Conservation (phyloP, 1,140 invertebrate genomes). For the Agraylea sexmaculata region DNA sequence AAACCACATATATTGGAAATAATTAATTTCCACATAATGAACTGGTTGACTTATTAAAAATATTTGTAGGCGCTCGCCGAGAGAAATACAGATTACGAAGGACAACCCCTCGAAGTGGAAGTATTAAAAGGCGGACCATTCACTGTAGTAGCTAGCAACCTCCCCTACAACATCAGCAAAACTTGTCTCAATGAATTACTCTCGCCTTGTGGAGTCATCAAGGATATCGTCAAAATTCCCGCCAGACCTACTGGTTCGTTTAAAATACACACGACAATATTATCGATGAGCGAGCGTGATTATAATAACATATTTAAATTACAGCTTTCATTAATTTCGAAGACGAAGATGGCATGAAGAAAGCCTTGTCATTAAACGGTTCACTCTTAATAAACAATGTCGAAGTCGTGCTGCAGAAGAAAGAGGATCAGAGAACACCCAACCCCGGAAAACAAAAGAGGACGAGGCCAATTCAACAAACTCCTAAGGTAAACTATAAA, state of each 20-base stretch:
- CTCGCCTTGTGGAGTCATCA: slow-evolving; percentile 13
- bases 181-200: slow-evolving; percentile 12
- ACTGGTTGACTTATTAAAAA: no score
- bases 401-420: slow-evolving; percentile 5
- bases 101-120: slow-evolving; percentile 14
- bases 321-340: slow-evolving; percentile 12
- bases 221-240: slow-evolving; percentile 13
- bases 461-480: no score
- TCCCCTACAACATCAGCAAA: slow-evolving; percentile 12
- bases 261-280: background rate
- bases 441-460: no score
- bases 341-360: slow-evolving; percentile 12
- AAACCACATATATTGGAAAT: no score
- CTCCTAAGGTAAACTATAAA: no score
- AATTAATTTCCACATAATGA: no score
- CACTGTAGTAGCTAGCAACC: slow-evolving; percentile 14
- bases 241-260: slow-evolving; percentile 13
- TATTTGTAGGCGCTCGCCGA: slow-evolving; percentile 9
- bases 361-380: slow-evolving; percentile 10
- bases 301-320: slow-evolving; percentile 10
- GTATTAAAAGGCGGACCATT: slow-evolving; percentile 10
- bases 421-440: slow-evolving; percentile 4
- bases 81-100: slow-evolving; percentile 9
- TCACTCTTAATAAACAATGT: slow-evolving; percentile 10
- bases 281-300: background rate